A percentile compares a stretch with the other conserved stretches of the same genome.
phyloP scores from a whole-genome alignment of 2,113 vertebrate genomes.

The Cercopithecus mona region DNA sequence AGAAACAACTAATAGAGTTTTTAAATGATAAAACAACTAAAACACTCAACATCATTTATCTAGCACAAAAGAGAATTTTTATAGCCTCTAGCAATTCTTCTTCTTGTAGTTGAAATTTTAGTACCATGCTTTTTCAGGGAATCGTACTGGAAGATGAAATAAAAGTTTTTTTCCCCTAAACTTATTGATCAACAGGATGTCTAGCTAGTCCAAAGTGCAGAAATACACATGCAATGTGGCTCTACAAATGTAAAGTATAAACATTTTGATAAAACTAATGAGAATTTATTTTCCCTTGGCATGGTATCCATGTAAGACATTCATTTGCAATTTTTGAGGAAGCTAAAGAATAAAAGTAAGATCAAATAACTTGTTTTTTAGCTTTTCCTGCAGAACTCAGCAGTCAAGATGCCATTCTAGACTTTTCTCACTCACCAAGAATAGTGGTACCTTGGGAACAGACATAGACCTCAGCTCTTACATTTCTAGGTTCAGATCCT shows the following conservation, averaged over 20 bases:
- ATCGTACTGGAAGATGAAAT: not conserved
- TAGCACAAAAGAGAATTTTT: not conserved
- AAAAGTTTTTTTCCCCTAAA: not conserved
- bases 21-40: not conserved
- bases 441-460: not conserved
- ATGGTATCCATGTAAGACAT: not conserved
- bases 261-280: not conserved
- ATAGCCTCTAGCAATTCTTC: not conserved
- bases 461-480: not conserved
- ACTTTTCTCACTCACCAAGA: not conserved
- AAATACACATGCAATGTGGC: not conserved
- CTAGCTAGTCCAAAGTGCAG: not conserved
- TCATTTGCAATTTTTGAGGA: conserved; percentile 16
- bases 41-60: not conserved
- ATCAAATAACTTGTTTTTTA: not conserved
- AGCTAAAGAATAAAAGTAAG: not conserved
- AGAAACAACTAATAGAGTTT: not conserved
- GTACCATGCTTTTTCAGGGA: not conserved
- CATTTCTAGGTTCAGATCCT: not conserved
- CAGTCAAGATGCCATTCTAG: not conserved
- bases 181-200: not conserved
- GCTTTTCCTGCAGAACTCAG: not conserved
- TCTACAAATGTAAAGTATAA: not conserved
- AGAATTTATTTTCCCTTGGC: not conserved
- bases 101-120: not conserved